phyloP scores from a whole-genome alignment of 1,140 invertebrate species.

The Papilio machaon region DNA sequence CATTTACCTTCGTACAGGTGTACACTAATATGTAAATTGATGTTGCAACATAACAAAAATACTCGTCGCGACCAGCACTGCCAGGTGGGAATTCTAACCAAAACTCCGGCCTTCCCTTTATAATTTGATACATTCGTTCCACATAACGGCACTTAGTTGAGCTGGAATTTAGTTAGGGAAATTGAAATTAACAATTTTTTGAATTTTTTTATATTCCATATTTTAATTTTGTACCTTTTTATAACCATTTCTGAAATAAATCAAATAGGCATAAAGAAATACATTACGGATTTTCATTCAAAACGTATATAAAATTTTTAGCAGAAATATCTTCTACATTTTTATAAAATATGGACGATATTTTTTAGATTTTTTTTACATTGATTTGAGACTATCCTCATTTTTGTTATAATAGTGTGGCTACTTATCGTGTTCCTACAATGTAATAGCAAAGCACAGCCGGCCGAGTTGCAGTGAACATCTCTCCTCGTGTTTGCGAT shows the following conservation, averaged over 20 bases:
- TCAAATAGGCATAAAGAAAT: no score
- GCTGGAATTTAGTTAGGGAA: neutral
- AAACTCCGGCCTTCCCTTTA: conserved; percentile 12
- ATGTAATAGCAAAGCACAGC: conserved; percentile 24
- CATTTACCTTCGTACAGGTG: conserved; percentile 34
- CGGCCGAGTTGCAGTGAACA: conserved; percentile 42
- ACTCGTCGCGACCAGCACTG: neutral
- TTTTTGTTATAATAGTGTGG: neutral
- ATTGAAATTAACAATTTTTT: neutral
- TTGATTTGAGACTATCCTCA: neutral
- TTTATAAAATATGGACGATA: neutral
- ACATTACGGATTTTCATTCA: no score
- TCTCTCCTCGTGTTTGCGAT: conserved; percentile 53
- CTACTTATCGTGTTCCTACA: neutral
- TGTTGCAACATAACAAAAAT: conserved; percentile 31
- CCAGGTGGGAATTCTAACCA: conserved; percentile 24
- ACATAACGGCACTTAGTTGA: conserved; percentile 7
- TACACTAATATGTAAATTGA: conserved; percentile 36
- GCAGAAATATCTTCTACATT: neutral
- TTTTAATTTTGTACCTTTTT: neutral
- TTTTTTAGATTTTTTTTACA: neutral
- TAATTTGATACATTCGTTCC: conserved; percentile 11
- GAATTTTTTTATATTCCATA: neutral
- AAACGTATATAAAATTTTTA: neutral
- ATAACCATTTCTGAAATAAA: neutral